Conservation (phyloP, 2,888 invertebrate genomes). For the Chymomyza amoena region DNA sequence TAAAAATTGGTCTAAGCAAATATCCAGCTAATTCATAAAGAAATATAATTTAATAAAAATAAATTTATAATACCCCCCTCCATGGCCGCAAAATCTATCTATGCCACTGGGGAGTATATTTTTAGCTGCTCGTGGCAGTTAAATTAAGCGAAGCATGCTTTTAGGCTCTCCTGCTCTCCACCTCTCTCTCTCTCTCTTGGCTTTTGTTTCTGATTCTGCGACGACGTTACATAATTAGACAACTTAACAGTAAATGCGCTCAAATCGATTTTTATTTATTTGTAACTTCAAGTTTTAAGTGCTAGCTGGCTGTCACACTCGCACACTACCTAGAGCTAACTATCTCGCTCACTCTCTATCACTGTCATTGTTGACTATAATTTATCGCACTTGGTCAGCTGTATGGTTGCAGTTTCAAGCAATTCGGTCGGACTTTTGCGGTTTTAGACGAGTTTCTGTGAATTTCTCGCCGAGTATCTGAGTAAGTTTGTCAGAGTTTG, state of each 20-base stretch:
- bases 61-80: too few species aligned
- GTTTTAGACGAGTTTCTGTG: neutral
- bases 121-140: neutral
- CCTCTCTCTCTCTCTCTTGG: too few species aligned
- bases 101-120: too few species aligned
- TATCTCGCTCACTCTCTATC: neutral
- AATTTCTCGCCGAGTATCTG: too few species aligned
- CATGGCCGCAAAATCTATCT: too few species aligned
- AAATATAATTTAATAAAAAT: too few species aligned
- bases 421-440: neutral
- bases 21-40: too few species aligned
- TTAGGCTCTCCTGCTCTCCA: neutral
- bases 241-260: neutral
- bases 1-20: too few species aligned
- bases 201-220: neutral
- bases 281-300: neutral
- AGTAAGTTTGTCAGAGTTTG: neutral
- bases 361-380: slow-evolving; percentile 63
- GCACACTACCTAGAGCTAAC: neutral
- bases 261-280: slow-evolving; percentile 2
- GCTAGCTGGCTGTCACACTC: slow-evolving; percentile 1
- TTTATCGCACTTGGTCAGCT: slow-evolving; percentile 56
- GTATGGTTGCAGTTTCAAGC: neutral
- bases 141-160: slow-evolving; percentile 13
- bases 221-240: neutral